phyloP scores from a whole-genome alignment of 2,888 invertebrate genomes.

The Dryocosmus kuriphilus region DNA sequence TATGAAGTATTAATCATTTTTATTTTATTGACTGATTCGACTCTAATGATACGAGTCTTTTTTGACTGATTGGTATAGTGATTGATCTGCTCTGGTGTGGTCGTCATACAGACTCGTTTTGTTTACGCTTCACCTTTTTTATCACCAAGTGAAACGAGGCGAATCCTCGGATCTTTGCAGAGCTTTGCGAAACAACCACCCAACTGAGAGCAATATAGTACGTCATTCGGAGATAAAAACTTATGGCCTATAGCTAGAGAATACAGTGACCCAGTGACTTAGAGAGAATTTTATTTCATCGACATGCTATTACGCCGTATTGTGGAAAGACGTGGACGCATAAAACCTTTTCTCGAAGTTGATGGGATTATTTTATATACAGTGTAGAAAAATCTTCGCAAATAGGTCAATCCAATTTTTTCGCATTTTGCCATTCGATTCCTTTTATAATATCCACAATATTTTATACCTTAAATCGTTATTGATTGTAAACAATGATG shows the following conservation, averaged over 20 bases:
- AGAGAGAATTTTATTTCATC: constrained; percentile 9
- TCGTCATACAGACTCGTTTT: constrained; percentile 11
- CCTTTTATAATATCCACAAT: too few species aligned
- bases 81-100: constrained; percentile 1
- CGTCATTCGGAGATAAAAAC: constrained; percentile 50
- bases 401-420: neutral
- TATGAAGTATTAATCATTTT: neutral
- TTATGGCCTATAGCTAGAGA: constrained; percentile 55
- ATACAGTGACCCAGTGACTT: constrained; percentile 44
- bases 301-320: neutral
- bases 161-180: constrained; percentile 26
- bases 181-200: constrained; percentile 34
- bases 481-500: too few species aligned
- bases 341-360: neutral
- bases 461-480: too few species aligned
- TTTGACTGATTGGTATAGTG: constrained; percentile 21
- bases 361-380: neutral
- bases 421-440: too few species aligned
- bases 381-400: neutral
- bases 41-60: constrained; percentile 6
- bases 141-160: constrained; percentile 28
- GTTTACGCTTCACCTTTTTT: constrained; percentile 11
- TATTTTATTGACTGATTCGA: neutral
- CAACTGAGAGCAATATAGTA: constrained; percentile 35
- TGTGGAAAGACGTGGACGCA: constrained; percentile 1